Evolutionary conservation across 2,888 invertebrate genomes (phyloP).

Genomic region (Stramonita haemastoma): DNA sequence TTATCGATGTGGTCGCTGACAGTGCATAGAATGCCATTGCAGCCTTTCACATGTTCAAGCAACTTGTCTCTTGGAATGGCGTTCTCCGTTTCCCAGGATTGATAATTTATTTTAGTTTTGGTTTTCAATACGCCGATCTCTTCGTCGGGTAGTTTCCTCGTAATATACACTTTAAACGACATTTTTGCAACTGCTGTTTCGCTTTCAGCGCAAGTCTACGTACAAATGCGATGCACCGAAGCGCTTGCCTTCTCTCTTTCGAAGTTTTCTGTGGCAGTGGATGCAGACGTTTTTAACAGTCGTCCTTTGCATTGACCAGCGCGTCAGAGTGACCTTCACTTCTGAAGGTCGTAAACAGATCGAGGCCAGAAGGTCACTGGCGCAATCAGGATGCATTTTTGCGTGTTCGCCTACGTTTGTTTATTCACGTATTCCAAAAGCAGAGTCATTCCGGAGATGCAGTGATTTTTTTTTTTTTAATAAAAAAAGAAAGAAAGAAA

Average conservation of each 20-base stretch:
- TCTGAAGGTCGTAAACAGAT: neutral
- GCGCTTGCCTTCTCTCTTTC: neutral
- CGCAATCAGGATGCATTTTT: no score
- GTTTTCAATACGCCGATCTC: conserved; percentile 56
- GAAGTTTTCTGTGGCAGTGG: neutral
- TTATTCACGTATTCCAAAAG: no score
- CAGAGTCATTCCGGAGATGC: no score
- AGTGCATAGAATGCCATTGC: conserved; percentile 87
- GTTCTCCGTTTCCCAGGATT: conserved; percentile 59
- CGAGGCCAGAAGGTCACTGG: no score
- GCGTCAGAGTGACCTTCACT: conserved; percentile 1
- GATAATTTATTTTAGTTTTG: conserved; percentile 53
- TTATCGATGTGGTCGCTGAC: conserved; percentile 89
- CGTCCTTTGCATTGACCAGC: conserved; percentile 15
- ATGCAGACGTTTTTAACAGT: neutral
- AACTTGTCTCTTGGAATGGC: conserved; percentile 81
- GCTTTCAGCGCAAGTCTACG: neutral
- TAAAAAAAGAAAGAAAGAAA: no score
- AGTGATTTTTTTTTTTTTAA: no score
- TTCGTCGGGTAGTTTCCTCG: conserved; percentile 59
- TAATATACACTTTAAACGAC: conserved; percentile 61
- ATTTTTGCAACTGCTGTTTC: conserved; percentile 5
- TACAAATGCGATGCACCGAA: neutral
- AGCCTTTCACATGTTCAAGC: conserved; percentile 83
- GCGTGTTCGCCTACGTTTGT: no score